These are phyloP conservation scores for Protosalanx chinensis DNA, from an alignment of 2,797 vertebrate species.

Conservation along the genomic window DNA sequence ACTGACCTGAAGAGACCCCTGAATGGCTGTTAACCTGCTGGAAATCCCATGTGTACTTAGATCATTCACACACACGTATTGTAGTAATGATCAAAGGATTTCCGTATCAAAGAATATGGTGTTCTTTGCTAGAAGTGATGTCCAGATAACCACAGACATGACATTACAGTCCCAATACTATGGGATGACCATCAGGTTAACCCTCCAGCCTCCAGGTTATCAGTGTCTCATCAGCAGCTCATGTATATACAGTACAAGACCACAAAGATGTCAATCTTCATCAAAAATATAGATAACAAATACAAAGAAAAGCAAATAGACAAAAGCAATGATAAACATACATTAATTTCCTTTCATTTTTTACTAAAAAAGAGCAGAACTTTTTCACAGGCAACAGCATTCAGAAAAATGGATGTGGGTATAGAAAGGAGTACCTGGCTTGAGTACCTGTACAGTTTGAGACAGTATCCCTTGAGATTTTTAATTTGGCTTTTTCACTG, in stretches of 20 bases:
- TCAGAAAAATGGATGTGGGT: conserved; percentile 99
- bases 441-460: conserved; percentile 99
- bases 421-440: conserved; percentile 99
- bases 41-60: conserved; percentile 59
- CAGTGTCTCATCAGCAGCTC: conserved; percentile 31
- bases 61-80: not conserved
- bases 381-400: conserved; percentile 97
- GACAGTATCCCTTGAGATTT: conserved; percentile 98
- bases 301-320: conserved; percentile 34
- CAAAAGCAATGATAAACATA: conserved; percentile 47
- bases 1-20: not conserved
- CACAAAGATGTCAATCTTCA: conserved; percentile 10
- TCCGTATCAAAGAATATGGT: not conserved
- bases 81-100: not conserved
- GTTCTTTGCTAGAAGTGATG: not conserved
- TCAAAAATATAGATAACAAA: conserved; percentile 18
- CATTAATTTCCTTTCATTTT: conserved; percentile 52
- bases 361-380: conserved; percentile 33
- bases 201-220: conserved; percentile 32
- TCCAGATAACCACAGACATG: not conserved
- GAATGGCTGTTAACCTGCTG: conserved; percentile 37
- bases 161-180: conserved; percentile 18
- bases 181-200: conserved; percentile 54
- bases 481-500: conserved; percentile 99
- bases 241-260: conserved; percentile 21